phyloP scores from a whole-genome alignment of 2,797 vertebrate species.

The Urosaurus nigricauda region DNA sequence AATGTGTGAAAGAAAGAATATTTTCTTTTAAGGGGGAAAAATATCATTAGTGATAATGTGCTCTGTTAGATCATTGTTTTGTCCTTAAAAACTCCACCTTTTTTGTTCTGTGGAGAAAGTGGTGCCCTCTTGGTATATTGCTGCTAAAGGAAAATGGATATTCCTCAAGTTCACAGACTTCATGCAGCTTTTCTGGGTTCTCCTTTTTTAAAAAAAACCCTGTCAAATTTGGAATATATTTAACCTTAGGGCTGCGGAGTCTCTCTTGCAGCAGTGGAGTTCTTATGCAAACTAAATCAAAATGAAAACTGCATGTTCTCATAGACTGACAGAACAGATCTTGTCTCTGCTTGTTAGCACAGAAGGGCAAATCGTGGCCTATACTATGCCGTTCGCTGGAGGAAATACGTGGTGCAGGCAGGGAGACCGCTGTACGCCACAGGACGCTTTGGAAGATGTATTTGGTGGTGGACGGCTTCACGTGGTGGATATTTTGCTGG shows the following conservation, averaged over 20 bases:
- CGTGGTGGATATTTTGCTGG: background rate
- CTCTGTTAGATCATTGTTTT: background rate
- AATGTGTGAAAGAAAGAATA: background rate
- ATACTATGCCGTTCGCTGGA: conserved; percentile 23
- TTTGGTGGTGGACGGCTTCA: background rate
- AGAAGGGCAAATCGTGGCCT: conserved; percentile 43
- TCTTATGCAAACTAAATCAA: conserved; percentile 2
- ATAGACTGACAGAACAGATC: background rate
- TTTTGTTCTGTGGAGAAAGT: background rate
- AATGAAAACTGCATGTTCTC: background rate
- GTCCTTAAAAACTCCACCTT: background rate
- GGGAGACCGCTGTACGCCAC: background rate
- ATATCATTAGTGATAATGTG: background rate
- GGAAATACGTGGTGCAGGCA: conserved; percentile 18
- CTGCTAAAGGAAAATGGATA: background rate
- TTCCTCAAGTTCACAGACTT: background rate
- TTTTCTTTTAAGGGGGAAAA: accelerated
- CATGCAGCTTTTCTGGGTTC: background rate
- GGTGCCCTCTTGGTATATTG: background rate
- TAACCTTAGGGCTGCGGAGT: background rate
- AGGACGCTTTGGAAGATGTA: background rate
- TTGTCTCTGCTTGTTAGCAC: conserved; percentile 35
- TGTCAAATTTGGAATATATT: background rate
- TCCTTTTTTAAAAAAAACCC: background rate
- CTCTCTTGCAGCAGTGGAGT: background rate